phyloP scores from a whole-genome alignment of 1,140 invertebrate genomes.

The Drosophila athabasca region DNA sequence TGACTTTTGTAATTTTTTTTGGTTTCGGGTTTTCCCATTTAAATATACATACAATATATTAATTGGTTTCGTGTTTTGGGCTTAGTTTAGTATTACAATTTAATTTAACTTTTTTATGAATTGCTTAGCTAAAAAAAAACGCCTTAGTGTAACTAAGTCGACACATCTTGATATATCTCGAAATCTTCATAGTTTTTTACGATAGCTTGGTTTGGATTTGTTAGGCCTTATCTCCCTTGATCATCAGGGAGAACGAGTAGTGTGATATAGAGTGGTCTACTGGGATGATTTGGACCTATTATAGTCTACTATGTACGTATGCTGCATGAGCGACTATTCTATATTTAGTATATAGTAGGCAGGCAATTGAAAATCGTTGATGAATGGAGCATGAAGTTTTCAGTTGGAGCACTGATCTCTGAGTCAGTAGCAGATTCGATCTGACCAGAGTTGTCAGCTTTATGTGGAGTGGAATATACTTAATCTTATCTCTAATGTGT shows the following conservation, averaged over 20 bases:
- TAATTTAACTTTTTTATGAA: constrained; percentile 75
- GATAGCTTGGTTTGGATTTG: constrained; percentile 12
- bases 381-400: constrained; percentile 18
- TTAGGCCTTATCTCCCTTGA: constrained; percentile 1
- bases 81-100: constrained; percentile 70
- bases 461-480: constrained; percentile 37
- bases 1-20: constrained; percentile 34
- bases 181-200: constrained; percentile 38
- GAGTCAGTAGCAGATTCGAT: constrained; percentile 4
- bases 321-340: constrained; percentile 32
- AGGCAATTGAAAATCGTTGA: constrained; percentile 36
- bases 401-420: constrained; percentile 1
- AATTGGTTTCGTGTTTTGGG: constrained; percentile 11
- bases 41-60: constrained; percentile 64
- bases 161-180: constrained; percentile 70
- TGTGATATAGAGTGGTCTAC: not conserved
- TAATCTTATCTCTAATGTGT: constrained; percentile 48
- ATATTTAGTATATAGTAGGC: constrained; percentile 34
- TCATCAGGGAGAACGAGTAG: not conserved
- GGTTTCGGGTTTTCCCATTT: constrained; percentile 55
- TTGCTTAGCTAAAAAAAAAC: constrained; percentile 80
- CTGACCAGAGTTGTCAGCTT: constrained; percentile 5
- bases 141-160: constrained; percentile 68
- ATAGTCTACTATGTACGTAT: constrained; percentile 6
- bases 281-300: constrained; percentile 1